Conservation (phyloP, 2,888 invertebrate species). For the Sacculina carcini region DNA sequence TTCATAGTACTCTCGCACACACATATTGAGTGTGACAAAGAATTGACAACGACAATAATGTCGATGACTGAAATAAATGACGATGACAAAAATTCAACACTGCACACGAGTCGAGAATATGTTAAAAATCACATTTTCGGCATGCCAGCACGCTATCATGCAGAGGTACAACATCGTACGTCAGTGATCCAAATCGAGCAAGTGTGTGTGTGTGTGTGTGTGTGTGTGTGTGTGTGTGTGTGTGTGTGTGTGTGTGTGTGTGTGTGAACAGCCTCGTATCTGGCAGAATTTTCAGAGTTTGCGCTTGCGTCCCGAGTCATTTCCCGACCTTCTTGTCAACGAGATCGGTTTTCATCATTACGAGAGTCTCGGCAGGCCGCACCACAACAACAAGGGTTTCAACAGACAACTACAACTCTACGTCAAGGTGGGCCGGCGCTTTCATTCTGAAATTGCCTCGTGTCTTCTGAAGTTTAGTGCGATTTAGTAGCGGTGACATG, state of each 20-base stretch:
- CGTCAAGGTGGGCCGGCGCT: background rate
- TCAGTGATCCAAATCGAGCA: too few relatives aligned
- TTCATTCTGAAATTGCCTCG: too few relatives aligned
- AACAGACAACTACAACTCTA: background rate
- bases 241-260: conserved; percentile 1
- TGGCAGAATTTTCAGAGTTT: conserved; percentile 60
- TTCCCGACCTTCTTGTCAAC: conserved; percentile 65
- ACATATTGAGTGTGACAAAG: too few relatives aligned
- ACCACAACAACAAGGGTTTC: background rate
- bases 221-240: conserved; percentile 2
- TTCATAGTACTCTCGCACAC: too few relatives aligned
- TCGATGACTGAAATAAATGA: too few relatives aligned
- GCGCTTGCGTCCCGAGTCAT: conserved; percentile 69
- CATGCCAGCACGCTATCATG: too few relatives aligned
- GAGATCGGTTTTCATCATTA: conserved; percentile 57
- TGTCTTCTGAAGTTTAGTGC: conserved; percentile 4
- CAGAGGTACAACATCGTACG: too few relatives aligned
- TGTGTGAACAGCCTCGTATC: conserved; percentile 26
- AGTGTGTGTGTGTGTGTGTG: background rate
- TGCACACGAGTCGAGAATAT: too few relatives aligned
- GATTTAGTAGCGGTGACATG: too few relatives aligned
- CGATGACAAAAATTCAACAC: too few relatives aligned
- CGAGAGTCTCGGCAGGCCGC: background rate
- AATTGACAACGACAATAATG: too few relatives aligned
- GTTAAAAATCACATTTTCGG: too few relatives aligned